Percentiles rank a stretch among this genome's conserved stretches.
phyloP scores from a whole-genome alignment of 2,113 vertebrate genomes.

The Oncorhynchus keta region DNA sequence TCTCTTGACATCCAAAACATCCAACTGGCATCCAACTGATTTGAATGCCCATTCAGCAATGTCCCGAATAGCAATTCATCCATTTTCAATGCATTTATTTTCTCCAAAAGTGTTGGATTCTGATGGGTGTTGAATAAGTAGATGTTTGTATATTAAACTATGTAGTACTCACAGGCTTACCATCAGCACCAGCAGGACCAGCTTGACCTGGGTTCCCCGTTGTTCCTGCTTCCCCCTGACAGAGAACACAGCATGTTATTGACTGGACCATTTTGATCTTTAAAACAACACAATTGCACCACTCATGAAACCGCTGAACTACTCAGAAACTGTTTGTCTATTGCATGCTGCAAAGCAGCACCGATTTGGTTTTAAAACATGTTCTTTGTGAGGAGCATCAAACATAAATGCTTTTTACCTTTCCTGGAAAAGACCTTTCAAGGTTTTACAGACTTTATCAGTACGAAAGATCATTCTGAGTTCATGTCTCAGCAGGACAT shows the following conservation, averaged over 20 bases:
- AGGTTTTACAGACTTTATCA: too few relatives aligned
- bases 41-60: neutral
- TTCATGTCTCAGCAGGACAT: slow-evolving; percentile 9
- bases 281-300: too few relatives aligned
- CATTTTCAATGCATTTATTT: neutral
- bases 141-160: slow-evolving; percentile 79
- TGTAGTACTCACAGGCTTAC: slow-evolving; percentile 99
- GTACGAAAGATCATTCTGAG: too few relatives aligned
- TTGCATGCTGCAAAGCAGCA: neutral
- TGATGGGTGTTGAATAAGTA: neutral
- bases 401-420: too few relatives aligned
- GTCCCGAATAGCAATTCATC: neutral
- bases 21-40: neutral
- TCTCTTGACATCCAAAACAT: neutral
- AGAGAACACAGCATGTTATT: slow-evolving; percentile 14
- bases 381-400: neutral
- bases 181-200: slow-evolving; percentile 95
- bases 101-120: slow-evolving; percentile 19
- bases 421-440: too few relatives aligned
- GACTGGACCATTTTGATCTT: neutral
- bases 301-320: neutral
- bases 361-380: too few relatives aligned
- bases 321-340: neutral
- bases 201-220: slow-evolving; percentile 81
- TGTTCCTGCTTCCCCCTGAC: slow-evolving; percentile 85